Evolutionary conservation across 2,113 vertebrate genomes (phyloP).

Genomic region (Chamaetylas fuelleborni): DNA sequence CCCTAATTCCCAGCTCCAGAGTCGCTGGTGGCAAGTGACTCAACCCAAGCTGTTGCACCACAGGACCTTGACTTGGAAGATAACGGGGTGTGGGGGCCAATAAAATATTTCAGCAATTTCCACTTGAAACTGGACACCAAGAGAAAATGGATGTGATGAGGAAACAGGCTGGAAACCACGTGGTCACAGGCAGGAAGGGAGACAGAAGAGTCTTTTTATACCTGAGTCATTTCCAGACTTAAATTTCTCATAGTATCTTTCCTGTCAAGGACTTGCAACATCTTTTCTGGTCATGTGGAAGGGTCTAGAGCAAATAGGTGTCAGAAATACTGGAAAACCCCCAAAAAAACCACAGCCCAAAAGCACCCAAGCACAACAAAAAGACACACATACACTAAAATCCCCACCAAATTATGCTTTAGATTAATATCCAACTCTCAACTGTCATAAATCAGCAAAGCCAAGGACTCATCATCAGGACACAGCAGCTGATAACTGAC

Average conservation of each 20-base stretch:
- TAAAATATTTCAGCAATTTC: background rate
- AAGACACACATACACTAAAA: background rate
- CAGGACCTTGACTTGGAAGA: background rate
- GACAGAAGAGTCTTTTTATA: background rate
- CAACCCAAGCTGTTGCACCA: background rate
- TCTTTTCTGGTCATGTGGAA: background rate
- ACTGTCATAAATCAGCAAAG: background rate
- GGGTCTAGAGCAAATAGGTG: background rate
- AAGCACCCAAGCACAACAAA: background rate
- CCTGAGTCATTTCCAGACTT: background rate
- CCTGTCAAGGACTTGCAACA: background rate
- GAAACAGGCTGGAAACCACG: background rate
- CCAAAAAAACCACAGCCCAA: background rate
- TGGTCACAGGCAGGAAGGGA: background rate
- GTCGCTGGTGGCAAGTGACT: background rate
- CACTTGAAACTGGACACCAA: background rate
- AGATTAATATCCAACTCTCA: background rate
- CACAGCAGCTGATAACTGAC: background rate
- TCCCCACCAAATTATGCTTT: background rate
- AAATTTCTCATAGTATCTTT: background rate
- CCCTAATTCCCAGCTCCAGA: background rate
- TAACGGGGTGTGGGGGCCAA: accelerated
- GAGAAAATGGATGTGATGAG: background rate
- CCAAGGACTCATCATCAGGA: background rate
- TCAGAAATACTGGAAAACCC: background rate